These are phyloP conservation scores for Myotis vivesi DNA, from an alignment of 2,797 vertebrate genomes.

Conservation along the genomic window DNA sequence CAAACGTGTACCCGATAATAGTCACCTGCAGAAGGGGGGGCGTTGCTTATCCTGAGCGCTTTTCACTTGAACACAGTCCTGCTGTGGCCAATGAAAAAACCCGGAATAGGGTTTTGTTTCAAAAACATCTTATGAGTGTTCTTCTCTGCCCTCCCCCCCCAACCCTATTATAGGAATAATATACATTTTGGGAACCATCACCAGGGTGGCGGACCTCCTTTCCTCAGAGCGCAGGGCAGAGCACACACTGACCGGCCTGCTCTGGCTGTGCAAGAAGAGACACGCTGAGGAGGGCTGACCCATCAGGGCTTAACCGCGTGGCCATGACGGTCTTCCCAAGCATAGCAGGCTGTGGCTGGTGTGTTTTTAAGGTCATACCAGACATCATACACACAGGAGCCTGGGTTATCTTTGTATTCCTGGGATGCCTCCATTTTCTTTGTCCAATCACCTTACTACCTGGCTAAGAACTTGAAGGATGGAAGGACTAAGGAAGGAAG, in stretches of 20 bases:
- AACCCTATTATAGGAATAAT: too few species aligned
- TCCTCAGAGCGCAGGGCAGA: not conserved
- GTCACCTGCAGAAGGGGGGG: conserved; percentile 89
- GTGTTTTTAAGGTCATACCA: not conserved
- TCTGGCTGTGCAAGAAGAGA: not conserved
- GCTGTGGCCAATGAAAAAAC: not conserved
- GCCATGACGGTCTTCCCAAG: not conserved
- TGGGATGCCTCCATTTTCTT: not conserved
- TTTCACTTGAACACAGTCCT: not conserved
- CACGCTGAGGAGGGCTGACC: not conserved
- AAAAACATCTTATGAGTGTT: not conserved
- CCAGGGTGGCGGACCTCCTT: not conserved
- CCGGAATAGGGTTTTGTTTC: not conserved
- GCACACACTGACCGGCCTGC: not conserved
- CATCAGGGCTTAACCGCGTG: rapidly evolving
- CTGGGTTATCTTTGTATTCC: not conserved
- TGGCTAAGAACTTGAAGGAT: not conserved
- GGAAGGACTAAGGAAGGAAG: not conserved
- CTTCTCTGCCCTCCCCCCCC: too few species aligned
- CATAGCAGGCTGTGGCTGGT: not conserved
- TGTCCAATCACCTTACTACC: not conserved
- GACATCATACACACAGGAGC: not conserved
- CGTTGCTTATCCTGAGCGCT: not conserved
- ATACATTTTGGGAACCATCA: not conserved
- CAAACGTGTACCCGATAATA: conserved; percentile 95